A percentile compares a stretch with the other conserved stretches of the same genome.
phyloP scores from a whole-genome alignment of 2,888 invertebrate genomes.

The Stegophylla sp. region DNA sequence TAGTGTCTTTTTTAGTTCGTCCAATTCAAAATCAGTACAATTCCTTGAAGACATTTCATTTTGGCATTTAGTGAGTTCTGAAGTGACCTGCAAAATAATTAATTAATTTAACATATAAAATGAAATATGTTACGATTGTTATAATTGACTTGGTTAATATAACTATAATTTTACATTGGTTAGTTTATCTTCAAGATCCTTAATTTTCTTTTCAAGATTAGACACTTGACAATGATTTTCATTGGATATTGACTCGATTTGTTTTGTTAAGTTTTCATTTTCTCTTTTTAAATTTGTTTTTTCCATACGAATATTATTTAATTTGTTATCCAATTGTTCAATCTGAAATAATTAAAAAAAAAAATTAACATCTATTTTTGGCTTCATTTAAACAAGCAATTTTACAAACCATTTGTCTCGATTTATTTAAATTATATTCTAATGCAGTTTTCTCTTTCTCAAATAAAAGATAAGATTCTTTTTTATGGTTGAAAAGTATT shows the following conservation, averaged over 20 bases:
- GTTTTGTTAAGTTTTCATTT: conserved; percentile 43
- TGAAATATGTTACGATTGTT: neutral
- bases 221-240: neutral
- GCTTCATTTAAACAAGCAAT: neutral
- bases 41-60: conserved; percentile 30
- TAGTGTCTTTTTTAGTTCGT: conserved; percentile 45
- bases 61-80: conserved; percentile 36
- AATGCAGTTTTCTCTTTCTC: conserved; percentile 71
- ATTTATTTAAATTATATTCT: conserved; percentile 45
- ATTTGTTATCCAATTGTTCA: conserved; percentile 35
- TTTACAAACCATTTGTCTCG: conserved; percentile 43
- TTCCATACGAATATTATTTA: conserved; percentile 37
- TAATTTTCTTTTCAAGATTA: conserved; percentile 37
- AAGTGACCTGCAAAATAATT: conserved; percentile 19
- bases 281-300: conserved; percentile 39
- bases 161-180: conserved; percentile 29
- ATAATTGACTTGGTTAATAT: neutral
- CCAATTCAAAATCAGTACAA: conserved; percentile 48
- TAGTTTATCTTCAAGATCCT: conserved; percentile 39
- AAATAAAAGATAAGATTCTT: conserved; percentile 76
- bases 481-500: conserved; percentile 74
- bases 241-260: conserved; percentile 19
- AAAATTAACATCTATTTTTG: neutral
- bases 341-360: conserved; percentile 29
- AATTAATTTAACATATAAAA: neutral